phyloP scores from a whole-genome alignment of 2,113 vertebrate genomes.

The Anser brachyrhynchus region DNA sequence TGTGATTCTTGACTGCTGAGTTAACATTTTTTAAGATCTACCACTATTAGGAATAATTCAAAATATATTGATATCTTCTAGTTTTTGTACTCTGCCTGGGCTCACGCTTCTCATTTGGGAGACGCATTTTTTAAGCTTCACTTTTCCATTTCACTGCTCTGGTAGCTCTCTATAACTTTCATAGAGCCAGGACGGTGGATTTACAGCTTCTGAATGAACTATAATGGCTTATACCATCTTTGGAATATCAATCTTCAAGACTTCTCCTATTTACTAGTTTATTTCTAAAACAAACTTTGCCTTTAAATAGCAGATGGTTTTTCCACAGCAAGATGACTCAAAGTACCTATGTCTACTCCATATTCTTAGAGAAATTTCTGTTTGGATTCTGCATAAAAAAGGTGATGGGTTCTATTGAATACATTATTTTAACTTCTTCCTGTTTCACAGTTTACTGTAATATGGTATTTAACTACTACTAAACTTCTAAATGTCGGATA shows the following conservation, averaged over 20 bases:
- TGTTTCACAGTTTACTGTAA: conserved; percentile 44
- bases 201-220: conserved; percentile 40
- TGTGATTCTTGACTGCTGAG: background rate
- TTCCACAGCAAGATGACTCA: conserved; percentile 38
- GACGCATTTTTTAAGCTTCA: conserved; percentile 4
- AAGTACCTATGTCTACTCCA: background rate
- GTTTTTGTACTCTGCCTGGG: background rate
- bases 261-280: conserved; percentile 46
- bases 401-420: background rate
- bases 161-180: background rate
- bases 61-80: conserved; percentile 1
- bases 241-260: conserved; percentile 33
- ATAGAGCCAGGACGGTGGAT: background rate
- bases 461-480: conserved; percentile 44
- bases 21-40: conserved; percentile 11
- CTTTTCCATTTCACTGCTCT: conserved; percentile 44
- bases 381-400: conserved; percentile 5
- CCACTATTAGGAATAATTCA: conserved; percentile 11
- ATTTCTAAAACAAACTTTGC: conserved; percentile 45
- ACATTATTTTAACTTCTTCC: background rate
- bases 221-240: conserved; percentile 8
- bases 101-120: background rate
- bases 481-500: conserved; percentile 36
- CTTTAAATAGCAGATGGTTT: conserved; percentile 32
- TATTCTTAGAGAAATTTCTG: conserved; percentile 31